Conservation (phyloP, 2,113 vertebrate species). For the Cettia cetti region DNA sequence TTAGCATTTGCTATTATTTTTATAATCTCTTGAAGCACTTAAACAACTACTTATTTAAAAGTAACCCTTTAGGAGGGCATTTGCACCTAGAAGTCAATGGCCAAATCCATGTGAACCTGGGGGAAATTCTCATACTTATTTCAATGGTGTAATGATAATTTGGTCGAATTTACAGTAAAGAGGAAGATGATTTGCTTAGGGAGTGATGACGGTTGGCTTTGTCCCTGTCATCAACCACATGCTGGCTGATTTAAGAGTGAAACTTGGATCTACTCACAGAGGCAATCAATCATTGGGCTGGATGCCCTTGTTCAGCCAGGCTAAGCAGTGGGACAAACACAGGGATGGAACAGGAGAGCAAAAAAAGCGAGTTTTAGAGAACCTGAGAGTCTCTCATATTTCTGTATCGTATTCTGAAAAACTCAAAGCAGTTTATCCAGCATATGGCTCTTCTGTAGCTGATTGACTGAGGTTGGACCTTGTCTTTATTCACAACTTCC, state of each 20-base stretch:
- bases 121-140: neutral
- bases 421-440: neutral
- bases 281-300: neutral
- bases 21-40: neutral
- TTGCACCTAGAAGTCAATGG: neutral
- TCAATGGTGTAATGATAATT: neutral
- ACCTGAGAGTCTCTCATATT: neutral
- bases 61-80: neutral
- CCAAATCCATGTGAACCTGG: neutral
- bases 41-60: neutral
- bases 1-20: neutral
- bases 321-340: neutral
- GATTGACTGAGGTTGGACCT: neutral
- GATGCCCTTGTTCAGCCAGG: neutral
- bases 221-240: conserved; percentile 29
- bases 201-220: conserved; percentile 12
- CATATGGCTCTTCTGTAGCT: neutral
- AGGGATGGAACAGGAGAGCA: neutral
- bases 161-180: neutral
- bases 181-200: neutral
- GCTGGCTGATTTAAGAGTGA: conserved; percentile 30
- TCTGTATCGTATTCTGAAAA: neutral
- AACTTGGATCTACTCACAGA: neutral
- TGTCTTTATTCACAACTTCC: neutral
- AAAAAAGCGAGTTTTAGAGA: neutral